Evolutionary conservation across 1,140 invertebrate species (phyloP).

Genomic region (Cataglyphis hispanica): DNA sequence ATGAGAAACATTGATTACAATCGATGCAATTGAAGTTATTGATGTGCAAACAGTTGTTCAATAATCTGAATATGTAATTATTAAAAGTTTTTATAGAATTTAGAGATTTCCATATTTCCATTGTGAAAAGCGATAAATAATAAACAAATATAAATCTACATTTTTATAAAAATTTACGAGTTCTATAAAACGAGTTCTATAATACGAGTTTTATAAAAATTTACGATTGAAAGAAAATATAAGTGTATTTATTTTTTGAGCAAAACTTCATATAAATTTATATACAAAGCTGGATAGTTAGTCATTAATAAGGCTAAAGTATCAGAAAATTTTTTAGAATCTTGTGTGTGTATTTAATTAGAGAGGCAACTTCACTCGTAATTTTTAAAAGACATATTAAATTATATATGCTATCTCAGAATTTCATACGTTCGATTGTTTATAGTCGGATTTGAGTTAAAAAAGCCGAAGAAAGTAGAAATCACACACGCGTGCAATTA

Average conservation of each 20-base stretch:
- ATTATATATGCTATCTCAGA: neutral
- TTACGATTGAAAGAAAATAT: neutral
- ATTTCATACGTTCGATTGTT: neutral
- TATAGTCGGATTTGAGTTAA: neutral
- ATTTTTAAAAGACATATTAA: slow-evolving; percentile 4
- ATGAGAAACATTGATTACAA: neutral
- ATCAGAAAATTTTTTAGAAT: neutral
- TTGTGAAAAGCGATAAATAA: neutral
- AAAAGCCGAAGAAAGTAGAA: slow-evolving; percentile 13
- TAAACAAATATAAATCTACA: neutral
- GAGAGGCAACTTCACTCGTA: neutral
- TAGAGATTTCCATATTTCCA: too few species aligned
- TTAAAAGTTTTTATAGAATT: slow-evolving; percentile 19
- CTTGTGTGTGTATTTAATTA: neutral
- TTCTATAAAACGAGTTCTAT: too few species aligned
- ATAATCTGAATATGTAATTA: slow-evolving; percentile 15
- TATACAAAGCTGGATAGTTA: neutral
- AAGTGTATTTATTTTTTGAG: neutral
- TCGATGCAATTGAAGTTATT: slow-evolving; percentile 6
- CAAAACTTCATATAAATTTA: neutral
- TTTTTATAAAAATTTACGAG: neutral
- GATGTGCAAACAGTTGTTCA: neutral
- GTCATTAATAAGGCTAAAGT: neutral
- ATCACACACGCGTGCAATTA: slow-evolving; percentile 17
- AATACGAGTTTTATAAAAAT: neutral